phyloP scores from a whole-genome alignment of 2,113 vertebrate species.

The Sceloporus tristichus region DNA sequence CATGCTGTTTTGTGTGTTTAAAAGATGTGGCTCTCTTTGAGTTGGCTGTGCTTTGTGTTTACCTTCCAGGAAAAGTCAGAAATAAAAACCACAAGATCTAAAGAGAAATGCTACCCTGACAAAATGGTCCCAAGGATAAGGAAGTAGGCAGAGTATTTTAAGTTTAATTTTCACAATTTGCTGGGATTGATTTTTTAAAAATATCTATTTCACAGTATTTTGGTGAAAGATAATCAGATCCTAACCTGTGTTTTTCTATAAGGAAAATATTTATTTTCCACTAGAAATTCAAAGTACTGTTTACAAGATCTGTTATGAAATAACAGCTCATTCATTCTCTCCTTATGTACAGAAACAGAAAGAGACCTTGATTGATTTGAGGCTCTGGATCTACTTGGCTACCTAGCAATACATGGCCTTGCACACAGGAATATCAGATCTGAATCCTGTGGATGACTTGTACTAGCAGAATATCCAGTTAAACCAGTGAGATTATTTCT shows the following conservation, averaged over 20 bases:
- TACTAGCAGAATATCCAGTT: too few species aligned
- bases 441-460: too few species aligned
- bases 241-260: background rate
- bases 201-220: background rate
- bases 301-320: background rate
- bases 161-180: background rate
- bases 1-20: constrained; percentile 5
- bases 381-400: too few species aligned
- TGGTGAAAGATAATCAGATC: background rate
- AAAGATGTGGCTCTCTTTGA: constrained; percentile 15
- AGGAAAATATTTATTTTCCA: background rate
- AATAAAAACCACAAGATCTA: constrained; percentile 11
- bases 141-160: background rate
- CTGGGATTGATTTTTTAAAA: background rate
- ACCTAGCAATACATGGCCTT: too few species aligned
- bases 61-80: constrained; percentile 22
- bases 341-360: background rate
- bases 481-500: too few species aligned
- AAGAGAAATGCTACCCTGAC: background rate
- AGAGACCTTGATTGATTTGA: background rate
- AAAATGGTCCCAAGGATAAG: constrained; percentile 4
- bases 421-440: too few species aligned
- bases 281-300: background rate
- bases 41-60: constrained; percentile 26
- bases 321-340: background rate